These are phyloP conservation scores for Xanthia icteritia DNA, from an alignment of 2,888 invertebrate species.

Conservation along the genomic window DNA sequence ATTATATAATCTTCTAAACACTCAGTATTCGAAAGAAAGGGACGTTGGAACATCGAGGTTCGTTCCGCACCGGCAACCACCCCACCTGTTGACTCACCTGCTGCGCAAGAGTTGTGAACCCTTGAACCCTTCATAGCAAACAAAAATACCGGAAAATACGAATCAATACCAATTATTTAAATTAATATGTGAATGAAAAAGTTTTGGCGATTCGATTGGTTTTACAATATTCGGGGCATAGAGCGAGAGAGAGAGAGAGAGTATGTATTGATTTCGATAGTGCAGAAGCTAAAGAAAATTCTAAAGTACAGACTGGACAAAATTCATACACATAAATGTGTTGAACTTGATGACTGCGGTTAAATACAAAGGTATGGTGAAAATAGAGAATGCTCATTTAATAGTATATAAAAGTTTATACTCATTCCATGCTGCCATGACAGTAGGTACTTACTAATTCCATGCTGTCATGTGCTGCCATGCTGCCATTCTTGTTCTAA, in stretches of 20 bases:
- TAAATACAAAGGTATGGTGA: background rate
- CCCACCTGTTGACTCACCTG: conserved; percentile 90
- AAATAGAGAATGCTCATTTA: too few species aligned
- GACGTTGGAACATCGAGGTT: conserved; percentile 66
- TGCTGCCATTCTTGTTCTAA: too few species aligned
- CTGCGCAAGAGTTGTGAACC: conserved; percentile 73
- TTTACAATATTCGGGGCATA: background rate
- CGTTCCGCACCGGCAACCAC: conserved; percentile 85
- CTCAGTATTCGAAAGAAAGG: conserved; percentile 62
- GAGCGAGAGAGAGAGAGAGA: background rate
- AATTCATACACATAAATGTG: background rate
- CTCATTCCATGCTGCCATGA: too few species aligned
- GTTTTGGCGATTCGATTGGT: background rate
- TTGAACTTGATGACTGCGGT: background rate
- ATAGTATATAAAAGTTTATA: too few species aligned
- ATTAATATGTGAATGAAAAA: conserved; percentile 6
- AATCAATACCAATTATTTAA: conserved; percentile 37
- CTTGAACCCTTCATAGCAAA: conserved; percentile 58
- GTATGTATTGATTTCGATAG: background rate
- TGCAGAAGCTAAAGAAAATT: background rate
- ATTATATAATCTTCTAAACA: conserved; percentile 41
- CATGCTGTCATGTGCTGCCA: too few species aligned
- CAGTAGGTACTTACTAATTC: too few species aligned
- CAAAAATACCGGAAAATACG: conserved; percentile 32
- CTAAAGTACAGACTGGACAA: background rate